Evolutionary conservation across 2,888 invertebrate species (phyloP), one percentile per base, ranked within the genome.

Genomic region (Spisula subtruncata): DNA sequence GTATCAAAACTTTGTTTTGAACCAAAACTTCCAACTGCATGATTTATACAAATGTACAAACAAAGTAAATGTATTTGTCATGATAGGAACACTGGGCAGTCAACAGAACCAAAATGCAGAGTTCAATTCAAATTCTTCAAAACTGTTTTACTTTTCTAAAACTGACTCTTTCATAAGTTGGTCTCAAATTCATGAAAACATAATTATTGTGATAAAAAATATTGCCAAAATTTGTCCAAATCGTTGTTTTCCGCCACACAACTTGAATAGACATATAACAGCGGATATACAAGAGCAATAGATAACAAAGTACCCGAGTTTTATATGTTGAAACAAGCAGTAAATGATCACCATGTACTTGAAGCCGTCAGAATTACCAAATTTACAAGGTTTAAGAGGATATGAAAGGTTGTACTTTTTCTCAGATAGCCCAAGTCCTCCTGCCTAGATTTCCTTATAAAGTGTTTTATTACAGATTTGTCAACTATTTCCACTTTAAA

Each of bases 321-420:
- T 75, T 25, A 18, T 14, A 32, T 32, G 12, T 32, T 35, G 29
- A 75, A 75, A 51, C 75, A 75, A 75, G 51, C 32, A 8, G 25
- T 12, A 87, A 82, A 83, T 83, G 75, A 87, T 66, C 82, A 71
- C n/a, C 54, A 48, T 10, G 20, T 48, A 87, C 87, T 87, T 87
- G 2, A 66, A 82, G 20, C 60, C 32, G 71, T 87, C 87, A 75
- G 56, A 86, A 87, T 71, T 66, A 82, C 75, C 82, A 29, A 75
- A 87, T 87, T 87, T 87, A 87, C 41, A n/a, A 66, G 48, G 20
- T 79, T 56, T 18, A 86, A 86, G 85, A 35, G 32, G 85, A 25
- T 81, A 56, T 66, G 8, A 46, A 56, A 25, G 46, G 25, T 48
- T 25, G 0, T 18, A 41, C 46, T 66, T 83, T 71, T 46, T 25